A percentile compares a stretch with the other conserved stretches of the same genome.
phyloP scores from a whole-genome alignment of 2,888 invertebrate genomes.

The Lamproptera curius region DNA sequence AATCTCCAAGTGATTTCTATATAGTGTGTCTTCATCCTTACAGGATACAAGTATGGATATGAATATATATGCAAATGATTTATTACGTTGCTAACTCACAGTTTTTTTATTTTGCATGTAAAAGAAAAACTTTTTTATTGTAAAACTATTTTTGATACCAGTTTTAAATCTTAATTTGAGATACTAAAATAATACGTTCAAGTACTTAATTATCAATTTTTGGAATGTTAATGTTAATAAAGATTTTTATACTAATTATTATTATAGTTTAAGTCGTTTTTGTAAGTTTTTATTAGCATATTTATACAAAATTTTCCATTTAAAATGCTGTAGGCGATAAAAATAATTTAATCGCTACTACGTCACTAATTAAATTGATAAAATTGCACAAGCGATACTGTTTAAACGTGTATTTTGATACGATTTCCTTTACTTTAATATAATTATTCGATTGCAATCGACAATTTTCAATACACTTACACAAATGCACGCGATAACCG shows the following conservation, averaged over 20 bases:
- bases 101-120: too few relatives aligned
- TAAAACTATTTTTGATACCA: too few relatives aligned
- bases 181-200: too few relatives aligned
- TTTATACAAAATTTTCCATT: background rate
- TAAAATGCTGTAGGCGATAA: background rate
- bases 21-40: background rate
- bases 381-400: background rate
- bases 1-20: too few relatives aligned
- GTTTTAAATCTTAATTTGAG: too few relatives aligned
- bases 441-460: background rate
- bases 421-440: background rate
- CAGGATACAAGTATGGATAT: background rate
- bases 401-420: background rate
- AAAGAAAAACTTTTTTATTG: too few relatives aligned
- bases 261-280: background rate
- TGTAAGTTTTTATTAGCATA: background rate
- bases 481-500: background rate
- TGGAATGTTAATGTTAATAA: too few relatives aligned
- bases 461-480: background rate
- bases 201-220: too few relatives aligned
- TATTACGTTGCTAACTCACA: conserved; percentile 1
- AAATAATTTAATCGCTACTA: background rate
- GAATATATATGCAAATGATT: conserved; percentile 5
- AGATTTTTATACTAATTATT: background rate
- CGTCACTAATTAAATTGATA: background rate